Conservation (phyloP, 2,113 vertebrate species). For the Chauna torquata region DNA sequence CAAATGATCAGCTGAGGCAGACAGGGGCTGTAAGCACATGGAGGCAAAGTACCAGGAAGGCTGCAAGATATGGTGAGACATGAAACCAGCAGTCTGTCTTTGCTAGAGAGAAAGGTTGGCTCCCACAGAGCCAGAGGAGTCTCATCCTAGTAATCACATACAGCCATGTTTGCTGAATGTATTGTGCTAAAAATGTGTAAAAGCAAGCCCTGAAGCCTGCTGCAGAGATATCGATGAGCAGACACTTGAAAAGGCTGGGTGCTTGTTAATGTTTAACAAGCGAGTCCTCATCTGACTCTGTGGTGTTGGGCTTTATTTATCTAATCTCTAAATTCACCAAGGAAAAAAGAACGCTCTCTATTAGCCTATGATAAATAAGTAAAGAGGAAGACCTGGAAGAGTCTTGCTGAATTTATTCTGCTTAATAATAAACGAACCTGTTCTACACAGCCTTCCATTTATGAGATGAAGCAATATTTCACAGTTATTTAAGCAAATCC, state of each 20-base stretch:
- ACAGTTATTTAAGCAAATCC: neutral
- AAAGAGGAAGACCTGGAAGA: constrained; percentile 17
- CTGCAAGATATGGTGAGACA: neutral
- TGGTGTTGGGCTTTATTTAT: constrained; percentile 33
- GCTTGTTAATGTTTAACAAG: constrained; percentile 61
- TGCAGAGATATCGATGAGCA: neutral
- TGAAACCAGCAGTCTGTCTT: neutral
- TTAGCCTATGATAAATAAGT: neutral
- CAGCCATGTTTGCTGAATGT: accelerated
- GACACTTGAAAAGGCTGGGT: neutral
- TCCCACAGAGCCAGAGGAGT: neutral
- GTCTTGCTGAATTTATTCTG: neutral
- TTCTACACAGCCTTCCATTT: neutral
- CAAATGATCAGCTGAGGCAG: neutral
- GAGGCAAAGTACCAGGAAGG: neutral
- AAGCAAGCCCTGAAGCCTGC: neutral
- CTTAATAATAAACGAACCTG: neutral
- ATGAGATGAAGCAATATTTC: neutral
- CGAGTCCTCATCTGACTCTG: constrained; percentile 16
- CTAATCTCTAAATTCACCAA: constrained; percentile 36
- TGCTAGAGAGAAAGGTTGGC: neutral
- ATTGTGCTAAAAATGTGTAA: neutral
- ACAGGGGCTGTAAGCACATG: neutral
- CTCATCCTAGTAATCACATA: neutral
- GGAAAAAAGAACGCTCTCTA: neutral